Evolutionary conservation across 2,888 invertebrate genomes (phyloP).

Genomic region (Serripes groenlandicus): DNA sequence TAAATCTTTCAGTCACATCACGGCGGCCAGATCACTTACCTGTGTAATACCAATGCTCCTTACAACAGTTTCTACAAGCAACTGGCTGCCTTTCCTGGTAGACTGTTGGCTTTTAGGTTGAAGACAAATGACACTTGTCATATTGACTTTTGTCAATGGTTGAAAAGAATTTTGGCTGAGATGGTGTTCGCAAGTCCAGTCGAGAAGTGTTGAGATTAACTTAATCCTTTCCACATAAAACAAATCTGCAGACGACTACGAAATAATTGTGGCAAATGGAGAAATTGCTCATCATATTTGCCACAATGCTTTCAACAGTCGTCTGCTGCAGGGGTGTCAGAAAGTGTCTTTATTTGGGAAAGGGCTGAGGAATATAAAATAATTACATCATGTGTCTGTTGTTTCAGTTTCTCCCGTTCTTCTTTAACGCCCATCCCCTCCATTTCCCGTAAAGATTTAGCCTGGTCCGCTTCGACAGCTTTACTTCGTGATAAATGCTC

Average conservation of each 20-base stretch:
- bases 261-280: neutral
- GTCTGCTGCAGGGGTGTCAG: neutral
- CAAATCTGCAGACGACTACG: neutral
- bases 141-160: too few relatives aligned
- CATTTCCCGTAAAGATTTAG: conserved; percentile 69
- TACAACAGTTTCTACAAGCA: neutral
- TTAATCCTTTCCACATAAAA: neutral
- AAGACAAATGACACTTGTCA: too few relatives aligned
- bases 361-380: neutral
- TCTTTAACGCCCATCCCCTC: conserved; percentile 76
- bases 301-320: too few relatives aligned
- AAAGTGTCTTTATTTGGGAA: neutral
- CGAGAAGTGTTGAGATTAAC: too few relatives aligned
- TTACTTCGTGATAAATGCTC: conserved; percentile 70
- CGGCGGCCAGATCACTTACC: neutral
- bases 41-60: neutral
- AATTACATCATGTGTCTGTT: conserved; percentile 81
- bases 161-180: too few relatives aligned
- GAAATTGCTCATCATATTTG: too few relatives aligned
- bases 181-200: too few relatives aligned
- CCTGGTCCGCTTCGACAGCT: conserved; percentile 72
- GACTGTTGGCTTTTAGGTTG: too few relatives aligned
- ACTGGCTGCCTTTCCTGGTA: neutral
- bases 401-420: conserved; percentile 76
- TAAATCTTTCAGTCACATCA: neutral